Base-by-base conservation (phyloP, 2,113 vertebrate species). In the Hepsetus odoe region DNA sequence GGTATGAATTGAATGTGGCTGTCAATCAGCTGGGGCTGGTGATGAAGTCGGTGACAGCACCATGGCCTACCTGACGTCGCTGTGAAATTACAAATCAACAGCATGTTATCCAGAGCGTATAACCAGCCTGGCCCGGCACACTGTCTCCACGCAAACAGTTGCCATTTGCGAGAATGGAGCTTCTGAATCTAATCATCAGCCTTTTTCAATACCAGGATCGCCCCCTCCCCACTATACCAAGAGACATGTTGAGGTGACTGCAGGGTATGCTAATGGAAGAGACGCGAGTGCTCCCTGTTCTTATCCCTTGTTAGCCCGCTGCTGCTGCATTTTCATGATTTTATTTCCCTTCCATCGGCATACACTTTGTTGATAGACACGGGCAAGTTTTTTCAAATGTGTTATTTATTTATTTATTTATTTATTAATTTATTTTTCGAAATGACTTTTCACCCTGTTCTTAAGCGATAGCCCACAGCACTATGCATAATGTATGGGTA, bases 1-100 rank as follows among this genome's bases (percentile, higher is more conserved):
- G 81, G 32, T 83, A 71, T 81, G 80, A 87, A 86, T 85, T 76
- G 83, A 78, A 80, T 80, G 79, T 82, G 81, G 78, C 86, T 84
- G 89, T 88, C 91, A 85, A 78, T 88, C 85, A 83, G 40, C 24
- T 5, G 11, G 56, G 62, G 14, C 68, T 49, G 22, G 73, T 80
- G 80, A 80, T 83, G 71, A 69, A 84, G 76, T 72, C 59, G 32
- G 62, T 72, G 82, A 76, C 77, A 89, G 85, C 82, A 35, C 55
- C 69, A 84, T 77, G 85, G 83, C 83, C 86, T 83, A 85, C 82
- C 82, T 84, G 84, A 86, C 81, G 62, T 83, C 56, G 55, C 80
- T 70, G 55, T 80, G 83, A 87, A 88, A 90, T 82, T 86, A 86
- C 88, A 87, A 90, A 90, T 90, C 86, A 88, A 78, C 80, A 78